Conservation (phyloP, 2,113 vertebrate genomes). For the Taurulus bubalis region DNA sequence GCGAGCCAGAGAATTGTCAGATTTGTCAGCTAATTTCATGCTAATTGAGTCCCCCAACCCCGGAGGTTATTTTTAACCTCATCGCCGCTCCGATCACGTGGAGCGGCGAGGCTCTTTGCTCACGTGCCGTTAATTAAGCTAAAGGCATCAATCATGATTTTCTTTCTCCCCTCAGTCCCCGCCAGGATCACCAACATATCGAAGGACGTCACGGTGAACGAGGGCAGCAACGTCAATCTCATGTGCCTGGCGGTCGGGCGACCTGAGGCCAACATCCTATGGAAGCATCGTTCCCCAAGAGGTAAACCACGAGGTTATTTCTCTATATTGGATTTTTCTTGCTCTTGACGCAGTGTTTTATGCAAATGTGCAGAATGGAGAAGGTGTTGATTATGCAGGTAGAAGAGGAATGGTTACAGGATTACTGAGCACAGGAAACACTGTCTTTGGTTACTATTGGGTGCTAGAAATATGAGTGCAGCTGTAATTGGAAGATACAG, state of each 20-base stretch:
- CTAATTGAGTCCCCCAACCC: slow-evolving; percentile 65
- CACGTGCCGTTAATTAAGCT: slow-evolving; percentile 53
- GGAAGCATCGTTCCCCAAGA: slow-evolving; percentile 94
- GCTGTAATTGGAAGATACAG: background rate
- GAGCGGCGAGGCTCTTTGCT: slow-evolving; percentile 23
- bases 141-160: slow-evolving; percentile 57
- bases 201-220: slow-evolving; percentile 93
- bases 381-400: background rate
- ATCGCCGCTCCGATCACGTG: slow-evolving; percentile 40
- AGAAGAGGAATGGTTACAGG: background rate
- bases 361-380: background rate
- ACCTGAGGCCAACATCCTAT: slow-evolving; percentile 93
- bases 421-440: background rate
- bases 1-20: slow-evolving; percentile 57
- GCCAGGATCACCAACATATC: slow-evolving; percentile 96
- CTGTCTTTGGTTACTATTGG: background rate
- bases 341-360: background rate
- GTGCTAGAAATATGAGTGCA: background rate
- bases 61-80: slow-evolving; percentile 67
- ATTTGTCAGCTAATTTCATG: slow-evolving; percentile 75
- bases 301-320: slow-evolving; percentile 80
- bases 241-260: slow-evolving; percentile 95
- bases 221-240: slow-evolving; percentile 94
- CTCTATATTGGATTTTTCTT: background rate
- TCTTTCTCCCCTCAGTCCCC: slow-evolving; percentile 86